Percentiles rank a stretch among this genome's conserved stretches.
These are phyloP conservation scores for Drosophila stalkeri DNA, from an alignment of 2,888 invertebrate species.

Conservation along the genomic window DNA sequence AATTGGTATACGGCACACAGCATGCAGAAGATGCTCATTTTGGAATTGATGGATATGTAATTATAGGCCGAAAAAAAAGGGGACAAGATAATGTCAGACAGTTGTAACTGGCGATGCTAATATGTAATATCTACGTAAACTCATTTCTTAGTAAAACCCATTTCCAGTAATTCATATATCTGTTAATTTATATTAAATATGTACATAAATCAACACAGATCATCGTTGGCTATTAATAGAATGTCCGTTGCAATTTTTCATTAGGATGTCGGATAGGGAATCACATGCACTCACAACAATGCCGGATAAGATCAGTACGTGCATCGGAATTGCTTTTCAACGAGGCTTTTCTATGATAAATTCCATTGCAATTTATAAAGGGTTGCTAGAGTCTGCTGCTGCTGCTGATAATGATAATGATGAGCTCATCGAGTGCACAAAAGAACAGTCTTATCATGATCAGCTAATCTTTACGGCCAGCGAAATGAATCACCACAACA, in stretches of 20 bases:
- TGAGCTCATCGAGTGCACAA: constrained; percentile 72
- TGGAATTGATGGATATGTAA: constrained; percentile 41
- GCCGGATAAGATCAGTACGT: constrained; percentile 60
- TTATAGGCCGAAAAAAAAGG: constrained; percentile 18
- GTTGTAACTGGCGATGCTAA: not conserved
- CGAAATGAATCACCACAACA: constrained; percentile 70
- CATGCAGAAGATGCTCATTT: constrained; percentile 52
- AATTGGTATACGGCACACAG: constrained; percentile 20
- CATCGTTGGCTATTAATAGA: constrained; percentile 17
- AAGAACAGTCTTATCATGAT: constrained; percentile 72
- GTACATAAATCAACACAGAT: constrained; percentile 41
- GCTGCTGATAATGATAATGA: constrained; percentile 35
- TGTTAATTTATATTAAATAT: constrained; percentile 5
- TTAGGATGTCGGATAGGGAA: constrained; percentile 39
- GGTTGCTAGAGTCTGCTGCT: constrained; percentile 41
- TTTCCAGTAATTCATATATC: not conserved
- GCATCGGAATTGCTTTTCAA: constrained; percentile 66
- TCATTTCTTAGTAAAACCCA: not conserved
- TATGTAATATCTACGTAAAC: not conserved
- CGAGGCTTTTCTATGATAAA: constrained; percentile 58
- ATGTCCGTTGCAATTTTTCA: constrained; percentile 51
- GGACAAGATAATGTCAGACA: constrained; percentile 4
- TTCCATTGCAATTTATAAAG: constrained; percentile 65
- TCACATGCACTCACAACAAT: constrained; percentile 63
- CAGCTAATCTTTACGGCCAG: constrained; percentile 59